Evolutionary conservation across 2,888 invertebrate species (phyloP).

Genomic region (Chouioia cunea): DNA sequence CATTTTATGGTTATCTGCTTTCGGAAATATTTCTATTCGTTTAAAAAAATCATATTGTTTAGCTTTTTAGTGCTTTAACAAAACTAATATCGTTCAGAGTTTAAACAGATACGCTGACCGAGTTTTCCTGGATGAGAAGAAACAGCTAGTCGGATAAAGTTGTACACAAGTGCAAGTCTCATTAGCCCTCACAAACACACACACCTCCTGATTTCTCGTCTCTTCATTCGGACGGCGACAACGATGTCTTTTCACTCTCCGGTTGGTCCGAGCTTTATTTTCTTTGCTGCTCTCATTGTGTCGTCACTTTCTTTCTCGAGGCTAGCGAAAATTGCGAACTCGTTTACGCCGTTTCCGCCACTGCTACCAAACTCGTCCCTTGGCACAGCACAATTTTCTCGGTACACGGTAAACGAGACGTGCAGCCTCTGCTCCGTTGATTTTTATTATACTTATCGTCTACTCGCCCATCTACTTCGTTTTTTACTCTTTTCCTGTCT

Average conservation of each 20-base stretch:
- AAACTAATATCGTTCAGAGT: not conserved
- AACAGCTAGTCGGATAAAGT: constrained; percentile 27
- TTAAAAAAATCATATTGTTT: no score
- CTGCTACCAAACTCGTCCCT: constrained; percentile 34
- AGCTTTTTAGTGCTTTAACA: no score
- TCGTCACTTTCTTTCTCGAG: not conserved
- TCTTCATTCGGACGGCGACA: no score
- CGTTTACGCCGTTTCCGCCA: constrained; percentile 43
- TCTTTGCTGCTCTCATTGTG: no score
- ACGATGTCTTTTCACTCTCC: not conserved
- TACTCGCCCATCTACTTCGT: not conserved
- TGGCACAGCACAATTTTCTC: constrained; percentile 34
- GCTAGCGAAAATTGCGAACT: constrained; percentile 46
- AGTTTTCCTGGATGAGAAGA: constrained; percentile 10
- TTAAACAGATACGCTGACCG: constrained; percentile 23
- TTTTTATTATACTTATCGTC: constrained; percentile 19
- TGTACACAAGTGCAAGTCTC: not conserved
- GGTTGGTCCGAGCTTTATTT: no score
- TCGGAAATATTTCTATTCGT: no score
- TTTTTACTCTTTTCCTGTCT: constrained; percentile 10
- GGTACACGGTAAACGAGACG: constrained; percentile 40
- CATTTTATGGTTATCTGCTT: no score
- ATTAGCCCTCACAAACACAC: not conserved
- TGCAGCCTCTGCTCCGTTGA: constrained; percentile 14
- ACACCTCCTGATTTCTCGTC: not conserved